These are phyloP conservation scores for Papilio demoleus DNA, from an alignment of 2,888 invertebrate species.

Conservation along the genomic window DNA sequence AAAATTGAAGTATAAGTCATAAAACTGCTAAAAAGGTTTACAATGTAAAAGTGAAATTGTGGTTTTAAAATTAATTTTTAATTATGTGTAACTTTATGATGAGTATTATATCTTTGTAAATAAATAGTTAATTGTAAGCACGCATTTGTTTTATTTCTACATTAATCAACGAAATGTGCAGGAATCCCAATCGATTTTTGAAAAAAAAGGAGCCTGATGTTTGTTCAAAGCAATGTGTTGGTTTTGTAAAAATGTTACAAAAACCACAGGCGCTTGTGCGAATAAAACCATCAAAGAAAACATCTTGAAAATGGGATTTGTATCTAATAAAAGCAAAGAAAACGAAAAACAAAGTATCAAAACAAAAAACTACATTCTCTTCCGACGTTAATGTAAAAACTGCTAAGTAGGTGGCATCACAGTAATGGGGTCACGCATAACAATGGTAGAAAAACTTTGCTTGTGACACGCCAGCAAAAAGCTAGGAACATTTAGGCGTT, in stretches of 20 bases:
- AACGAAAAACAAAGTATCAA: not conserved
- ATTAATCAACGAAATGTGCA: not conserved
- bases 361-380: not conserved
- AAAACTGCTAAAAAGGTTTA: no score
- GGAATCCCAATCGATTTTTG: not conserved
- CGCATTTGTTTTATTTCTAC: not conserved
- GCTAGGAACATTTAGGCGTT: slow-evolving; percentile 4
- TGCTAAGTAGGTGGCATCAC: slow-evolving; percentile 1
- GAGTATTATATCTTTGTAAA: not conserved
- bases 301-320: not conserved
- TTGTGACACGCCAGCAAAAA: slow-evolving; percentile 15
- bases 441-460: slow-evolving; percentile 8
- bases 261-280: slow-evolving; percentile 1
- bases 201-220: slow-evolving; percentile 1
- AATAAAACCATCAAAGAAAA: not conserved
- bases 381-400: slow-evolving; percentile 8
- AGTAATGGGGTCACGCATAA: slow-evolving; percentile 17
- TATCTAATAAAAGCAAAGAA: not conserved
- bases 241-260: not conserved
- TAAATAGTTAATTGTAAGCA: not conserved
- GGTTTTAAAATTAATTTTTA: not conserved
- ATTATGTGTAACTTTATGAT: not conserved
- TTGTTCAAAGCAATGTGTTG: slow-evolving; percentile 6
- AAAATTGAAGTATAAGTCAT: not conserved
- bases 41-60: not conserved